These are phyloP conservation scores for Diabrotica virgifera DNA, from an alignment of 1,140 invertebrate genomes.

Conservation along the genomic window DNA sequence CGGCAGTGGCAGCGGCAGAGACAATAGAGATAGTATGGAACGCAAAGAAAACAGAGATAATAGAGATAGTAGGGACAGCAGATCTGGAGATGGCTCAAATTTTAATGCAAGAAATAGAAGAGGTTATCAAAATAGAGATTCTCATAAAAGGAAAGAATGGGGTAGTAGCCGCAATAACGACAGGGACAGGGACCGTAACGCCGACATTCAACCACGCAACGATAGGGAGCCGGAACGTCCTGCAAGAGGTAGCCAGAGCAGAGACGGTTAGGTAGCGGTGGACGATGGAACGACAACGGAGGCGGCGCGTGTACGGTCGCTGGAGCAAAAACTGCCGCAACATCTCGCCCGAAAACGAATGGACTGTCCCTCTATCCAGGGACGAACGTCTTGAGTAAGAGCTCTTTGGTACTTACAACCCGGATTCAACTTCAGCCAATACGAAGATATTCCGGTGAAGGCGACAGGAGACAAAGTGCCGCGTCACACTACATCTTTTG, in stretches of 20 bases:
- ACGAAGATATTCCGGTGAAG: constrained; percentile 99
- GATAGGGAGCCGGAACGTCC: constrained; percentile 66
- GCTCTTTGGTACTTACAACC: constrained; percentile 82
- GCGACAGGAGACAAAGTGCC: constrained; percentile 94
- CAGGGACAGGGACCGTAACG: constrained; percentile 47
- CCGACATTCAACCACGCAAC: constrained; percentile 53
- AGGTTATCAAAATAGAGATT: constrained; percentile 32
- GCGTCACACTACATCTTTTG: constrained; percentile 82
- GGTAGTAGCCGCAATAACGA: constrained; percentile 37
- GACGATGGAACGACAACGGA: constrained; percentile 6
- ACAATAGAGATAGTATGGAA: constrained; percentile 26
- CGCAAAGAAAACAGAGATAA: constrained; percentile 37
- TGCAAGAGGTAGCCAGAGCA: constrained; percentile 25
- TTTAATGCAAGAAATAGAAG: constrained; percentile 46
- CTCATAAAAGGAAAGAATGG: constrained; percentile 17
- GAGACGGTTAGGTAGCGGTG: constrained; percentile 33
- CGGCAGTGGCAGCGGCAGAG: constrained; percentile 43
- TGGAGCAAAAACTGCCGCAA: no score
- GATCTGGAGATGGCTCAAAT: constrained; percentile 42
- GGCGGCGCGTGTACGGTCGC: constrained; percentile 23
- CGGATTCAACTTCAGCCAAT: constrained; percentile 99
- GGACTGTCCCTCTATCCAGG: constrained; percentile 70
- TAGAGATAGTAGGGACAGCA: constrained; percentile 44
- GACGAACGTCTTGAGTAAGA: constrained; percentile 85
- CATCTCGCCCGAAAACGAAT: no score